Evolutionary conservation across 2,888 invertebrate genomes (phyloP).

Genomic region (Lycophotia porphyrea): DNA sequence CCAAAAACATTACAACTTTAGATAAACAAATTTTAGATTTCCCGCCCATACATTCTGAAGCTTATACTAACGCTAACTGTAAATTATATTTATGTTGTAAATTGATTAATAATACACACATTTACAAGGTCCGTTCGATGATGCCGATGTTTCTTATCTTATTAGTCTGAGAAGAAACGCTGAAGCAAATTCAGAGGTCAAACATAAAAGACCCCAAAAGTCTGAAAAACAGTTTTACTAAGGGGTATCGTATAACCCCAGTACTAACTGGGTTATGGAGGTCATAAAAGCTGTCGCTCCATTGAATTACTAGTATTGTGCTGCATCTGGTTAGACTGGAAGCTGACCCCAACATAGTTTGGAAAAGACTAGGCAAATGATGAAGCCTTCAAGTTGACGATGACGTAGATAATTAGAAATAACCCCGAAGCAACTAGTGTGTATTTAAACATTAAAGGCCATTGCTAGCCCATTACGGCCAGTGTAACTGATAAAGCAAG

Average conservation of each 20-base stretch:
- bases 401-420: neutral
- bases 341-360: neutral
- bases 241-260: neutral
- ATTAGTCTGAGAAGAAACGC: neutral
- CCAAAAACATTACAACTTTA: neutral
- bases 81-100: neutral
- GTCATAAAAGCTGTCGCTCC: neutral
- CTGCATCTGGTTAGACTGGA: neutral
- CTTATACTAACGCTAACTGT: neutral
- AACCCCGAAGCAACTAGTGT: no score
- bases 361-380: neutral
- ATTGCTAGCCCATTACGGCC: neutral
- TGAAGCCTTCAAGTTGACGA: neutral
- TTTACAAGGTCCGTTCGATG: neutral
- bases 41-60: neutral
- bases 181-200: neutral
- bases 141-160: neutral
- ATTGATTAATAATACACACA: neutral
- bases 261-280: neutral
- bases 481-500: conserved; percentile 17
- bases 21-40: neutral
- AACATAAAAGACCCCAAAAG: neutral
- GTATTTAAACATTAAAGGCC: neutral
- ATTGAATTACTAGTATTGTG: neutral
- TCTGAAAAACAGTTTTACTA: neutral